Percentiles rank a stretch among this genome's conserved stretches.
phyloP scores from a whole-genome alignment of 2,888 invertebrate species.

The Kuschelorhynchus macadamiae region DNA sequence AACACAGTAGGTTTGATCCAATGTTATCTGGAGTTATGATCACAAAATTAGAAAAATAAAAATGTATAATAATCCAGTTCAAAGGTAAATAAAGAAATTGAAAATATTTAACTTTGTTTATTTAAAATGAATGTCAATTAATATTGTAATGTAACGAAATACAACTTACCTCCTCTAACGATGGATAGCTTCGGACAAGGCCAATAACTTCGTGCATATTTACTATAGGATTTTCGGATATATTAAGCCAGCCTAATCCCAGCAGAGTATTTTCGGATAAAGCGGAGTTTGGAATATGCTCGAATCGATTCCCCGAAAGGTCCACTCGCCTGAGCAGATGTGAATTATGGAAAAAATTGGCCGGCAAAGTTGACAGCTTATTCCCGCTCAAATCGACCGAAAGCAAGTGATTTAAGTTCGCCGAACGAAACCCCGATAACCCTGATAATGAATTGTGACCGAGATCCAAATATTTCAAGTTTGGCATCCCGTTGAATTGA shows the following conservation, averaged over 20 bases:
- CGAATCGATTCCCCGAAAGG: slow-evolving; percentile 83
- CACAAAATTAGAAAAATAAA: no score
- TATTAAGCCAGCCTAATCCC: slow-evolving; percentile 81
- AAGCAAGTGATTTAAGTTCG: slow-evolving; percentile 80
- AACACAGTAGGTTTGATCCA: no score
- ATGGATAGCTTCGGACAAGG: slow-evolving; percentile 79
- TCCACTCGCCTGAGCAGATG: slow-evolving; percentile 81
- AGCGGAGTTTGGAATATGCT: slow-evolving; percentile 83
- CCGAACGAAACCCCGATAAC: slow-evolving; percentile 82
- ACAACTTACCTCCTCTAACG: slow-evolving; percentile 79
- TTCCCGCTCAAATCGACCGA: slow-evolving; percentile 84
- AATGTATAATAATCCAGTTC: no score
- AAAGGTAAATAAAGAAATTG: no score
- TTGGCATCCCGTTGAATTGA: slow-evolving; percentile 81
- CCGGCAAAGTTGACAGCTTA: slow-evolving; percentile 80
- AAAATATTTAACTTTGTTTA: no score
- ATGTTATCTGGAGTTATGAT: no score
- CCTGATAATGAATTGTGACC: slow-evolving; percentile 82
- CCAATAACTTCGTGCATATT: slow-evolving; percentile 79
- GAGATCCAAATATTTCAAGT: slow-evolving; percentile 81
- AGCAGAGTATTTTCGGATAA: slow-evolving; percentile 82
- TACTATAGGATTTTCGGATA: slow-evolving; percentile 85
- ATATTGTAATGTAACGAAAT: no score
- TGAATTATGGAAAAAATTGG: slow-evolving; percentile 85
- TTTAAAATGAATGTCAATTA: no score